Percentiles rank a stretch among this genome's conserved stretches.
phyloP scores from a whole-genome alignment of 2,888 invertebrate species.

The Netelia inedita region DNA sequence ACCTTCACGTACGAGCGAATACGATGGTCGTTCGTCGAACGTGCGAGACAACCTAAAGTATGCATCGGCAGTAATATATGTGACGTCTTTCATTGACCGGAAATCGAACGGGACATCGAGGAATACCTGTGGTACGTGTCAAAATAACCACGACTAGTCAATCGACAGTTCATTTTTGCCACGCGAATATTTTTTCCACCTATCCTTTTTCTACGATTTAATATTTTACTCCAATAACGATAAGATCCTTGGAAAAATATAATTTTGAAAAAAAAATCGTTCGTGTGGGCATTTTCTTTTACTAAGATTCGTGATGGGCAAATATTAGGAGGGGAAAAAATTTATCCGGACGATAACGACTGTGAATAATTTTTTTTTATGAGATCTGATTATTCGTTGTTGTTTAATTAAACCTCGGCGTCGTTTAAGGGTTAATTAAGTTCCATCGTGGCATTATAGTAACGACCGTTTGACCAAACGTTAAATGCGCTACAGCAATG shows the following conservation, averaged over 20 bases:
- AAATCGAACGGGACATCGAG: slow-evolving; percentile 59
- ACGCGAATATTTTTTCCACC: not conserved
- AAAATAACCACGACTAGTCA: not conserved
- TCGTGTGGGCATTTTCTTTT: too few species aligned
- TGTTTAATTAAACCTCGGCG: not conserved
- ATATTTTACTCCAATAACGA: too few species aligned
- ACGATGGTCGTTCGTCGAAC: slow-evolving; percentile 23
- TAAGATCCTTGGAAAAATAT: too few species aligned
- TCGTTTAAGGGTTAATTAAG: slow-evolving; percentile 1
- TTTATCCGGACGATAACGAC: too few species aligned
- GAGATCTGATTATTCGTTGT: not conserved
- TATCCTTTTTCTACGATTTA: too few species aligned
- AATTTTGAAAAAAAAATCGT: too few species aligned
- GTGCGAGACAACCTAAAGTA: slow-evolving; percentile 34
- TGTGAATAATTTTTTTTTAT: not conserved
- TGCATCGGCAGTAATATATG: slow-evolving; percentile 30
- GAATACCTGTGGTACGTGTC: slow-evolving; percentile 11
- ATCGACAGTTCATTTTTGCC: not conserved
- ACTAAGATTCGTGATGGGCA: too few species aligned
- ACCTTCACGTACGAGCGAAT: slow-evolving; percentile 11
- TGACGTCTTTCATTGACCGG: slow-evolving; percentile 57
- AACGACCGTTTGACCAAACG: slow-evolving; percentile 34
- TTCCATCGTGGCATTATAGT: not conserved
- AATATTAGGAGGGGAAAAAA: too few species aligned
- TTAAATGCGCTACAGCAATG: slow-evolving; percentile 9